phyloP scores from a whole-genome alignment of 1,140 invertebrate species.

The Drosophila repletoides region DNA sequence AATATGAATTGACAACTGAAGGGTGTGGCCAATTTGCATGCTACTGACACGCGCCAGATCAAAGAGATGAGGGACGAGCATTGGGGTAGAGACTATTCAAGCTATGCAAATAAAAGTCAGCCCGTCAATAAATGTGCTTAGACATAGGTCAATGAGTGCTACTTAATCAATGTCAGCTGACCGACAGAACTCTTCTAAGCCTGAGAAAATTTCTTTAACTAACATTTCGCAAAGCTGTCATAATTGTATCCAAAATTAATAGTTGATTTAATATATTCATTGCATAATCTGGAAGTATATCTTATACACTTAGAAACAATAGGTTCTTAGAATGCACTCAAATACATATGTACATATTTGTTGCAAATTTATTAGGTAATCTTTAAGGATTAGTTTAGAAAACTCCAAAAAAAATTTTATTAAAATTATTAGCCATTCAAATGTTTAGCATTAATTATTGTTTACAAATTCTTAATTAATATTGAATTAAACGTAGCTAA shows the following conservation, averaged over 20 bases:
- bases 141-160: slow-evolving; percentile 71
- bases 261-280: slow-evolving; percentile 12
- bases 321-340: too few relatives aligned
- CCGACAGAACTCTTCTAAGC: not conserved
- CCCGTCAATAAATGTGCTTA: slow-evolving; percentile 62
- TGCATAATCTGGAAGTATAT: not conserved
- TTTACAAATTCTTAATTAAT: too few relatives aligned
- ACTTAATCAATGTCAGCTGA: slow-evolving; percentile 59
- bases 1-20: slow-evolving; percentile 58
- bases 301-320: too few relatives aligned
- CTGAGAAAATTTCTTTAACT: slow-evolving; percentile 24
- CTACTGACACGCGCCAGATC: slow-evolving; percentile 55
- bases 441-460: too few relatives aligned
- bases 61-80: slow-evolving; percentile 28
- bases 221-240: slow-evolving; percentile 10
- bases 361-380: too few relatives aligned
- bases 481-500: too few relatives aligned
- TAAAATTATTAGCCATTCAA: too few relatives aligned
- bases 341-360: too few relatives aligned
- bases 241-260: not conserved
- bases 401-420: too few relatives aligned
- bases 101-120: slow-evolving; percentile 56
- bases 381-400: too few relatives aligned
- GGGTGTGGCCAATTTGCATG: slow-evolving; percentile 72
- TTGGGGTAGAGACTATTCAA: too few relatives aligned